Evolutionary conservation across 2,113 vertebrate genomes (phyloP), one percentile per base, ranked within the genome.

Genomic region (Pungitius pungitius): DNA sequence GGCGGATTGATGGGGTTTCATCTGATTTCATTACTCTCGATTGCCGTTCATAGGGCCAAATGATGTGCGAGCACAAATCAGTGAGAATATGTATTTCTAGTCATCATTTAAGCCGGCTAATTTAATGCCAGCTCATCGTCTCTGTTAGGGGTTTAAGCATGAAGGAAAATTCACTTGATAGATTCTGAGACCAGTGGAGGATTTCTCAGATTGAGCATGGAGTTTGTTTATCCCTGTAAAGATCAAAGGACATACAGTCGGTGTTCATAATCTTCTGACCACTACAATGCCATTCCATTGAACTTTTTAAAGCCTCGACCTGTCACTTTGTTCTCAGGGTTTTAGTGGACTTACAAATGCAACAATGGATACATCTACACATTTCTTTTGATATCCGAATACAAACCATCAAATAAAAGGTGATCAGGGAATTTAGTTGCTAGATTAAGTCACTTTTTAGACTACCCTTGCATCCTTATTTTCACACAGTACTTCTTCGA

Each of bases 11-110:
- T 89, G 75, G 80, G 49, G 45, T 75, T 83, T 82, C 55, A 52
- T 84, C 82, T 81, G 71, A 83, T 89, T 89, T 83, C 75, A 91
- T 86, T 82, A 81, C 78, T 79, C 58, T 35, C 26, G 56, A 83
- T 89, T 75, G 77, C 79, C 42, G 22, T 82, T 87, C 72, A 83
- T 77, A 85, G 65, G 79, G 68, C 75, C 69, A 69, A 75, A 83
- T 35, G 61, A 85, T 82, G 73, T 78, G 83, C 57, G 61, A 72
- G 69, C 43, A 69, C 45, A 49, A 69, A 84, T 80, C 76, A 85
- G 24, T 33, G 60, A 63, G 17, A 63, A 45, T 45, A 63, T 63
- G 40, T 63, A 63, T 63, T 63, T 63, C 80, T 70, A 82, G 78
- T 71, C 75, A 83, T 89, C 66, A 65, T 84, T 84, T 75, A 83